Evolutionary conservation across 2,888 invertebrate genomes (phyloP).

Genomic region (Dasypogon diadema): DNA sequence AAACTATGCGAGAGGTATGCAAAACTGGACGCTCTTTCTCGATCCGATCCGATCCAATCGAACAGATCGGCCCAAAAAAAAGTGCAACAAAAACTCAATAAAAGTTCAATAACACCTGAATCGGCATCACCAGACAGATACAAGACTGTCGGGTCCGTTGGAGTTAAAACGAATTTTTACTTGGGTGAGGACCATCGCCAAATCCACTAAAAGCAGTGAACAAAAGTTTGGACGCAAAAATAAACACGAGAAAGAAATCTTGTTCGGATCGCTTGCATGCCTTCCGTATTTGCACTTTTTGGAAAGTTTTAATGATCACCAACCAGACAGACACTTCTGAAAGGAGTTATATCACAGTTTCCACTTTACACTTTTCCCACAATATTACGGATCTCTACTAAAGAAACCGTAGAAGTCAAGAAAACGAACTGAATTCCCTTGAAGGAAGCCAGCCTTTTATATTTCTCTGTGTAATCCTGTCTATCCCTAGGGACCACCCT

Average conservation of each 20-base stretch:
- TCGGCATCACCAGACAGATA: constrained; percentile 11
- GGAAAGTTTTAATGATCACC: constrained; percentile 10
- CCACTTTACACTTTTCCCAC: constrained; percentile 16
- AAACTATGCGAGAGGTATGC: constrained; percentile 28
- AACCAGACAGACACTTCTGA: constrained; percentile 1
- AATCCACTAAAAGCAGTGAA: constrained; percentile 27
- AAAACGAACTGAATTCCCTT: constrained; percentile 46
- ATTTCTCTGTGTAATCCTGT: constrained; percentile 44
- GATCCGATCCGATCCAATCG: background rate
- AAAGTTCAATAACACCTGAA: constrained; percentile 54
- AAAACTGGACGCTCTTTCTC: constrained; percentile 11
- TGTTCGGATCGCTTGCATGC: background rate
- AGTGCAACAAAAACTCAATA: constrained; percentile 12
- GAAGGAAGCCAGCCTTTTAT: constrained; percentile 50
- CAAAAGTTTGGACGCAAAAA: constrained; percentile 24
- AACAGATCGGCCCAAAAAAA: background rate
- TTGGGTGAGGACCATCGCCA: constrained; percentile 51
- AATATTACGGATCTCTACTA: background rate
- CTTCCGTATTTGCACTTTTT: constrained; percentile 24
- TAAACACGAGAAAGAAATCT: constrained; percentile 38
- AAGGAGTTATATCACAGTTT: constrained; percentile 30
- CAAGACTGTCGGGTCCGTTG: constrained; percentile 9
- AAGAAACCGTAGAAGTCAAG: constrained; percentile 1
- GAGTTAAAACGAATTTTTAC: constrained; percentile 49
- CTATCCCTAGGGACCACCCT: constrained; percentile 45